A percentile compares a stretch with the other conserved stretches of the same genome.
Conservation (phyloP, 2,113 vertebrate genomes). For the Phocoena sinus region DNA sequence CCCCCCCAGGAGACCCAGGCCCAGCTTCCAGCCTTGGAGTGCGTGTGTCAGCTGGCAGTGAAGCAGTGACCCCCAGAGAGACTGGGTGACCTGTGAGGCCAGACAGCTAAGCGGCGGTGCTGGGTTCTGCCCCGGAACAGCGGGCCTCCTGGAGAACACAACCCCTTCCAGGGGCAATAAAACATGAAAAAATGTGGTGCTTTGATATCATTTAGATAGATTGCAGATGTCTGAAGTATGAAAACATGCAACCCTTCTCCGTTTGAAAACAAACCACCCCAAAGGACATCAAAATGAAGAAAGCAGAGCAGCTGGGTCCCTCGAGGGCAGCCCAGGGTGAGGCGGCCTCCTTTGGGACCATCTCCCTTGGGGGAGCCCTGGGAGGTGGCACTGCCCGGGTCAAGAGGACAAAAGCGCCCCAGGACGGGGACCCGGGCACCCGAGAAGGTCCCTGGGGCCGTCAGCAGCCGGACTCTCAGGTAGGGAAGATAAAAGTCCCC, state of each 20-base stretch:
- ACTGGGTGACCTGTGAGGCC: neutral
- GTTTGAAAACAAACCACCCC: neutral
- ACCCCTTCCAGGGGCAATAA: no score
- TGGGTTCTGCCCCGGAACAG: neutral
- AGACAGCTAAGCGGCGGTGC: neutral
- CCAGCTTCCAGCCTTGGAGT: fast-evolving
- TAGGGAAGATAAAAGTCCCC: neutral
- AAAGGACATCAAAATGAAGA: neutral
- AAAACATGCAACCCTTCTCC: fast-evolving
- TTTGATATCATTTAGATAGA: neutral
- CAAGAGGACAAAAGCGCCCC: neutral
- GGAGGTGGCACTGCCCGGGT: fast-evolving
- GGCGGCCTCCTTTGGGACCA: fast-evolving
- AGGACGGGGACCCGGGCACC: fast-evolving
- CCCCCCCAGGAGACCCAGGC: fast-evolving
- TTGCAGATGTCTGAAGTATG: neutral
- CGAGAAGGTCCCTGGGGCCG: no score
- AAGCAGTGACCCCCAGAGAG: neutral
- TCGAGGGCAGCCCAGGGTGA: fast-evolving
- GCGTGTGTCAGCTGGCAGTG: neutral
- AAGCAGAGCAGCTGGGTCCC: fast-evolving
- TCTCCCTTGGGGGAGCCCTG: fast-evolving
- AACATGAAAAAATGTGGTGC: fast-evolving
- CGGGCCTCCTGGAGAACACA: neutral
- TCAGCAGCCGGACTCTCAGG: neutral